Evolutionary conservation across 2,113 vertebrate species (phyloP), one percentile per base, ranked within the genome.

Genomic region (Limanda limanda): DNA sequence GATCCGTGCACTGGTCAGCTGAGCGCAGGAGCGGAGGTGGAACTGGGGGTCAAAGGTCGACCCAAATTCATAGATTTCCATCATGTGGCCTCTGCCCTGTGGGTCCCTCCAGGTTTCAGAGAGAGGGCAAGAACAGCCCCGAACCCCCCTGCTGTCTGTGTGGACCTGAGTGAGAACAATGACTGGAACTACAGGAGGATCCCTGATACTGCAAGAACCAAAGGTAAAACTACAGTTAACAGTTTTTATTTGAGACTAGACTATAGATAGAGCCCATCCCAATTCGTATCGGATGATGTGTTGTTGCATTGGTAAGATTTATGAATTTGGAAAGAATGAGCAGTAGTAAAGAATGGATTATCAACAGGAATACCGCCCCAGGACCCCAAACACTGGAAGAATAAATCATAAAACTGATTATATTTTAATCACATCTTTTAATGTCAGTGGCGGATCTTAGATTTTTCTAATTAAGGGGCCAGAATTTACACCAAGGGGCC

Each of bases 171-270:
- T 0, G 31, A 31, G 31, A 67, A 86, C 10, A 88, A 86, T 40
- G 72, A 7, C 24, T 95, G 92, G 94, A 94, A 94, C 64, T 94
- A 92, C 42, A 94, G 91, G 63, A 71, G 75, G 74, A 83, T 91
- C 35, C 45, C 90, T 63, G 86, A 93, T 14, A 56, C 74, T 65
- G 89, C 93, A 40, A 80, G 23, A 61, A 77, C 93, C 23, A 71
- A 79, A 89, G 93, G 94, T 95, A 57, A 15, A n/a, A 31, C 57
- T 61, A 48, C 31, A 18, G 20, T 70, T 21, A 61, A 81, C 8
- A 56, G 54, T 3, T 21, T 56, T 5, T 24, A 23, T 21, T 24
- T 24, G 21, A 2, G 10, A 12, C 40, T 42, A 42, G 40, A 42
- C 0, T 42, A 13, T 42, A 12, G 10, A 3, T 13, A 42, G 37